Evolutionary conservation across 2,113 vertebrate genomes (phyloP), one percentile per base, ranked within the genome.

Genomic region (Syrrhaptes paradoxus): DNA sequence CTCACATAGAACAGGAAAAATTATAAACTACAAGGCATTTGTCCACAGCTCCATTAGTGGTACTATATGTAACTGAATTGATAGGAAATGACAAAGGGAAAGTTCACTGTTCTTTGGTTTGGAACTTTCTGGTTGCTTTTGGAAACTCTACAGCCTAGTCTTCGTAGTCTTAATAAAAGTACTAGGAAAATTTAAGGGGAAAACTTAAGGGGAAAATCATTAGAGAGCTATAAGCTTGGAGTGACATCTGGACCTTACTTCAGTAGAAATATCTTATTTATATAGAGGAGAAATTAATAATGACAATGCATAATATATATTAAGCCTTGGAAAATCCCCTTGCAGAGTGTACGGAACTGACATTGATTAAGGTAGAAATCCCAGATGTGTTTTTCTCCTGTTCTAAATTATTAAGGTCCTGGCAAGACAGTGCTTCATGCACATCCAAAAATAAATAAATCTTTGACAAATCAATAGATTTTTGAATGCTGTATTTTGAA

Each of bases 331-430:
- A 95, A 96, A 94, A 90, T 80, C 72, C 72, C 57, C 88, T 80
- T 81, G 31, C 59, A 75, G 36, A 9, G 25, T 87, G 46, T 62
- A 55, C 0, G 11, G 61, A 95, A 84, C 80, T 96, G 92, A 96
- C 79, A 84, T 90, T 93, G 87, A 97, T 97, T 95, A 96, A 95
- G 93, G 13, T 19, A 88, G 90, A 96, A 96, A 92, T 94, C 87
- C 90, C 90, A 90, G 41, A 57, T 91, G 88, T 91, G 76, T 52
- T 95, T 91, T 95, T 87, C 49, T 88, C 83, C 75, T 96, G 95
- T 90, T 95, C 79, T 96, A 94, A 93, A 84, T 95, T 95, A 93
- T 71, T 91, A 61, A 86, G 29, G 24, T 77, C 82, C 90, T 88
- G 63, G 87, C 46, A 94, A 91, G 59, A 48, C 55, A 85, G 38